Conservation (phyloP, 2,113 vertebrate genomes). For the Suncus etruscus region DNA sequence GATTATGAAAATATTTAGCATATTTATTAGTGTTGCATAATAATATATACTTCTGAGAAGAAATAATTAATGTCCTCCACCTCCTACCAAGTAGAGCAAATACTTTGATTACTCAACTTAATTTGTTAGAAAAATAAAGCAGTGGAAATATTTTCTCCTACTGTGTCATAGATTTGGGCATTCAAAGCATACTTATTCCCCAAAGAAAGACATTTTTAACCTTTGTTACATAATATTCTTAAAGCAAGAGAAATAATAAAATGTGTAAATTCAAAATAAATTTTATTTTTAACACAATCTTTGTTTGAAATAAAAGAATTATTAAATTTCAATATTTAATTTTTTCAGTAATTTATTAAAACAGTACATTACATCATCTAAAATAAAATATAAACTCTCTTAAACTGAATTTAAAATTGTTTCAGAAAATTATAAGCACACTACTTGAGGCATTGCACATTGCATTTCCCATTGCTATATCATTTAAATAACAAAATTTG, state of each 20-base stretch:
- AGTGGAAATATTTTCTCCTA: constrained; percentile 20
- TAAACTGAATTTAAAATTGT: background rate
- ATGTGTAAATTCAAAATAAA: background rate
- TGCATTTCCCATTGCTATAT: background rate
- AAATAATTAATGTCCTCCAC: constrained; percentile 38
- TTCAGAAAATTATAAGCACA: background rate
- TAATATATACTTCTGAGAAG: constrained; percentile 16
- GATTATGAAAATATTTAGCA: background rate
- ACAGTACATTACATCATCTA: background rate
- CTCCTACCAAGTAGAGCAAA: constrained; percentile 11
- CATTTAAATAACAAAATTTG: background rate
- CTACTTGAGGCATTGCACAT: background rate
- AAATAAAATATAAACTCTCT: background rate
- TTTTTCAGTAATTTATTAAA: background rate
- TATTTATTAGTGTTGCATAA: constrained; percentile 30
- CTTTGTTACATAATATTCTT: background rate
- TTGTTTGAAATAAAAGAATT: background rate
- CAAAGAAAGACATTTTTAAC: background rate
- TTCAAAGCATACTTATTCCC: background rate
- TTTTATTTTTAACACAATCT: background rate
- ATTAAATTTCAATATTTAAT: background rate
- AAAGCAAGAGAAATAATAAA: background rate
- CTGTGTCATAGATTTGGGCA: background rate
- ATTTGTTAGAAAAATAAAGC: constrained; percentile 42
- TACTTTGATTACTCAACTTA: constrained; percentile 33